Conservation (phyloP, 2,888 invertebrate genomes). For the Mellilla xanthometata region DNA sequence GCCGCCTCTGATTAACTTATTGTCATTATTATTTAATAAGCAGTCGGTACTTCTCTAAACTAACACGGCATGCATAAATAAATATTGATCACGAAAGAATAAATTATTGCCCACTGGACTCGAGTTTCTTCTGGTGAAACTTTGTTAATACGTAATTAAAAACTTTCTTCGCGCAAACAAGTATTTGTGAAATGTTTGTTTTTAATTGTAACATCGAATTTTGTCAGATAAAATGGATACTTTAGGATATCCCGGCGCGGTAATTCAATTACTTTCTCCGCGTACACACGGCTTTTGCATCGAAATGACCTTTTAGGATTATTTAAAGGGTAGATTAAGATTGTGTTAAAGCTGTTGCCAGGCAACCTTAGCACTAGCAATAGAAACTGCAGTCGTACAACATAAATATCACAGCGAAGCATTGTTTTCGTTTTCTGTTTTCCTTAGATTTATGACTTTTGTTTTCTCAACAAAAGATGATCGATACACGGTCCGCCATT, state of each 20-base stretch:
- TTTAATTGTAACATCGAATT: too few relatives aligned
- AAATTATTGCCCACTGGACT: not conserved
- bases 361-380: slow-evolving; percentile 1
- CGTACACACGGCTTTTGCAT: too few relatives aligned
- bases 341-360: too few relatives aligned
- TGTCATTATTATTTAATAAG: slow-evolving; percentile 13
- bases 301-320: too few relatives aligned
- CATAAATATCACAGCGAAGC: slow-evolving; percentile 13
- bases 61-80: slow-evolving; percentile 8
- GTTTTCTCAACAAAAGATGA: slow-evolving; percentile 28
- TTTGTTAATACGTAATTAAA: not conserved
- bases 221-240: too few relatives aligned
- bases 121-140: slow-evolving; percentile 9
- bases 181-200: too few relatives aligned
- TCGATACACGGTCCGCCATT: slow-evolving; percentile 26
- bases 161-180: not conserved
- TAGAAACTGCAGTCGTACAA: slow-evolving; percentile 9
- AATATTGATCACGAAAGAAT: slow-evolving; percentile 7
- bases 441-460: slow-evolving; percentile 28
- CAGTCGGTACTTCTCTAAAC: slow-evolving; percentile 1
- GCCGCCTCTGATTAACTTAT: slow-evolving; percentile 9
- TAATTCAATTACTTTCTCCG: too few relatives aligned
- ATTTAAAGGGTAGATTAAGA: too few relatives aligned
- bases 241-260: too few relatives aligned
- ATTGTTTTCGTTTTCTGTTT: slow-evolving; percentile 22